A percentile compares a stretch with the other conserved stretches of the same genome.
These are phyloP conservation scores for Cnemophilus loriae DNA, from an alignment of 2,113 vertebrate genomes.

Conservation along the genomic window DNA sequence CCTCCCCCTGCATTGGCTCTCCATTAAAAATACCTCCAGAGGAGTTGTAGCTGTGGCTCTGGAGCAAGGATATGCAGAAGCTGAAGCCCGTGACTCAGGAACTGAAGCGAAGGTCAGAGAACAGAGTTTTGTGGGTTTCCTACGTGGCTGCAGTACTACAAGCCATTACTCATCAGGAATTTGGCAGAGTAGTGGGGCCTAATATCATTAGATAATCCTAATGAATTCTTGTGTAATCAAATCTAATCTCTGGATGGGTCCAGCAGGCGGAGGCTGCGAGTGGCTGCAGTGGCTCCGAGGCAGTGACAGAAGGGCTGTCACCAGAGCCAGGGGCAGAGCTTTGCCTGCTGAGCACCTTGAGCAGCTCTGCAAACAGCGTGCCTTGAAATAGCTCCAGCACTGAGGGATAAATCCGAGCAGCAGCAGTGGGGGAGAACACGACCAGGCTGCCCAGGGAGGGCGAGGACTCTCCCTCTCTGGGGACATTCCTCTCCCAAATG, in stretches of 20 bases:
- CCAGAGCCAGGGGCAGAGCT: neutral
- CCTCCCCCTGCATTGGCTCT: neutral
- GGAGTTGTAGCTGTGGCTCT: neutral
- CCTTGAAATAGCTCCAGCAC: neutral
- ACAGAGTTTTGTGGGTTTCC: neutral
- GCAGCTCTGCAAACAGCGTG: neutral
- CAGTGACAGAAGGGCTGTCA: neutral
- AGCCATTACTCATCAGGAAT: constrained; percentile 30
- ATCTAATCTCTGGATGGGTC: constrained; percentile 7
- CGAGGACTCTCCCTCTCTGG: neutral
- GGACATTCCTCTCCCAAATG: neutral
- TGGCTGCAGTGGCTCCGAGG: neutral
- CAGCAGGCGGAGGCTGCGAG: neutral
- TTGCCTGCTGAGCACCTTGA: neutral
- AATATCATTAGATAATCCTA: constrained; percentile 41
- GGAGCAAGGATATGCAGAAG: neutral
- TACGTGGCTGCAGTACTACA: neutral
- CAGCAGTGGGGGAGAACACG: neutral
- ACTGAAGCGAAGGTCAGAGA: neutral
- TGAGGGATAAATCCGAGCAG: neutral
- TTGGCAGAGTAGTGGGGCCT: constrained; percentile 12
- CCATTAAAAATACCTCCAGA: neutral
- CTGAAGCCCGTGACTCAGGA: neutral
- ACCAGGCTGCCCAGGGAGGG: neutral
- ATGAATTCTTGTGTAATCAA: constrained; percentile 48